These are phyloP conservation scores for Heliconius eleuchia DNA, from an alignment of 1,140 invertebrate species.

Conservation along the genomic window DNA sequence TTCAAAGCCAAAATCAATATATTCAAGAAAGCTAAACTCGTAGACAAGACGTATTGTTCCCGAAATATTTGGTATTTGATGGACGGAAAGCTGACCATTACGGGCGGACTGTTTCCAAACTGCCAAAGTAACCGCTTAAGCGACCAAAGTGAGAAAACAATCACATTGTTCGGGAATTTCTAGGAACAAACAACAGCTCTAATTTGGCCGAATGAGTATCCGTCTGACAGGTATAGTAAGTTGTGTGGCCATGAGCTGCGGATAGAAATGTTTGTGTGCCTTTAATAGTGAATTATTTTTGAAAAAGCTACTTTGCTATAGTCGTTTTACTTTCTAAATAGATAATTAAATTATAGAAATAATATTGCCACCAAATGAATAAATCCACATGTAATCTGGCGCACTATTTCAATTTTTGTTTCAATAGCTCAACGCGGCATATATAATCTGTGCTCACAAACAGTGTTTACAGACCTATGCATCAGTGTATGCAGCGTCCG, in stretches of 20 bases:
- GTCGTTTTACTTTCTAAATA: background rate
- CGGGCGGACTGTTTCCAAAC: conserved; percentile 59
- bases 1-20: conserved; percentile 39
- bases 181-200: conserved; percentile 59
- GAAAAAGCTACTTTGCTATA: background rate
- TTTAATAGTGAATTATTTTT: background rate
- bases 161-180: conserved; percentile 69
- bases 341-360: background rate
- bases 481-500: conserved; percentile 37
- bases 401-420: conserved; percentile 10
- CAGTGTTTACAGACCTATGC: conserved; percentile 52
- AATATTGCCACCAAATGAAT: background rate
- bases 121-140: conserved; percentile 66
- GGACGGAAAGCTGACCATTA: conserved; percentile 70
- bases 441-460: background rate
- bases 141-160: conserved; percentile 65
- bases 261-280: background rate
- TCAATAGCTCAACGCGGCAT: background rate
- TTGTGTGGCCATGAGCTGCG: background rate
- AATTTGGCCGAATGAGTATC: conserved; percentile 61
- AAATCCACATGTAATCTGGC: background rate
- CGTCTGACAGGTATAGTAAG: conserved; percentile 1
- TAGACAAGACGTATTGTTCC: conserved; percentile 53
- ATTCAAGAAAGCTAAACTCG: conserved; percentile 38
- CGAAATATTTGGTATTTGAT: conserved; percentile 64